A percentile compares a stretch with the other conserved stretches of the same genome.
phyloP scores from a whole-genome alignment of 2,797 vertebrate species.

The Sebastes melanostomus region DNA sequence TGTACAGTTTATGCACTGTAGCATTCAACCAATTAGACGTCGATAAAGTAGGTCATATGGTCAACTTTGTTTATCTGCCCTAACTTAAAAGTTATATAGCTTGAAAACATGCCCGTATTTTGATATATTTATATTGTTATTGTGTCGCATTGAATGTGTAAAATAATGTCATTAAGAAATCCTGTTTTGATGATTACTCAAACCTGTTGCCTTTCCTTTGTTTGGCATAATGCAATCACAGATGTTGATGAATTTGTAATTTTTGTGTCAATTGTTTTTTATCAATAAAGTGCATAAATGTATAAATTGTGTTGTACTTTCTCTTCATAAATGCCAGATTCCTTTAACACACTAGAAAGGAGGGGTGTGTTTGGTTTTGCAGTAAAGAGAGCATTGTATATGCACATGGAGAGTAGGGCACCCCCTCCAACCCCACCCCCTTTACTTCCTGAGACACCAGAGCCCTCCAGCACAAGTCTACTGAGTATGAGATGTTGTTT shows the following conservation, averaged over 20 bases:
- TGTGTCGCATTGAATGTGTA: neutral
- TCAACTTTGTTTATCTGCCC: slow-evolving; percentile 42
- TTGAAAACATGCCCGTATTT: neutral
- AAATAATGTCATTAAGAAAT: neutral
- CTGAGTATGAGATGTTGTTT: neutral
- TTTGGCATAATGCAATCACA: neutral
- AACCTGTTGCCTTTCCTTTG: slow-evolving; percentile 46
- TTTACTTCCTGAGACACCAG: slow-evolving; percentile 67
- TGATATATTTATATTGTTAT: neutral
- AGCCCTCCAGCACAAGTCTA: slow-evolving; percentile 16
- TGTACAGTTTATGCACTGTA: neutral
- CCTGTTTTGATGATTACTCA: neutral
- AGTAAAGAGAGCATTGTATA: slow-evolving; percentile 78
- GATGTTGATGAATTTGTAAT: neutral
- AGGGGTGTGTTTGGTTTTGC: slow-evolving; percentile 67
- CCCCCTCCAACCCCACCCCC: slow-evolving; percentile 25
- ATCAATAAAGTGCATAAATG: slow-evolving; percentile 44
- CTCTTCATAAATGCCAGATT: slow-evolving; percentile 2
- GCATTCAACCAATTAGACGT: neutral
- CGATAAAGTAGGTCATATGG: slow-evolving; percentile 51
- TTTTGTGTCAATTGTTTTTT: neutral
- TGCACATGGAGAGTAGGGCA: slow-evolving; percentile 47
- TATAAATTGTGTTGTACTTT: slow-evolving; percentile 10
- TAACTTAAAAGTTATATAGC: neutral
- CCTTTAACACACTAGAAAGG: slow-evolving; percentile 26